Conservation (phyloP, 2,888 invertebrate species). For the Polydesmus complanatus region DNA sequence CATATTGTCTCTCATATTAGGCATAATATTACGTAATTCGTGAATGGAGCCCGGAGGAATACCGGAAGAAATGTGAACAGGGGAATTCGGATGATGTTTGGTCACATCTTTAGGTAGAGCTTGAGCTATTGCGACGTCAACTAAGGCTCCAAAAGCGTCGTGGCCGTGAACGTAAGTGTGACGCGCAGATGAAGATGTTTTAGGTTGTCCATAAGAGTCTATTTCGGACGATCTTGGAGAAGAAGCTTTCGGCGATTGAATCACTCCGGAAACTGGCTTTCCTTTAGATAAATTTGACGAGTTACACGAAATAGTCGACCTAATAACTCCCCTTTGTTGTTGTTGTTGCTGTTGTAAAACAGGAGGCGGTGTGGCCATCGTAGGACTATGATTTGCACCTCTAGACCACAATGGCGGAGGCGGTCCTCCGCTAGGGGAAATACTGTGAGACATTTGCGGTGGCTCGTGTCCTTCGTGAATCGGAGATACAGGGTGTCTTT, state of each 20-base stretch:
- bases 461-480: constrained; percentile 25
- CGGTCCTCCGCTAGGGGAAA: constrained; percentile 22
- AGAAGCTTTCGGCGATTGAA: constrained; percentile 24
- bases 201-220: constrained; percentile 12
- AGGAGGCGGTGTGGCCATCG: constrained; percentile 20
- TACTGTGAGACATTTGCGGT: constrained; percentile 22
- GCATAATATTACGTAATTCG: not conserved
- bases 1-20: not conserved
- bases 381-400: constrained; percentile 14
- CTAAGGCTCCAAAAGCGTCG: constrained; percentile 74
- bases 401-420: constrained; percentile 4
- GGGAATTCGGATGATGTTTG: constrained; percentile 2
- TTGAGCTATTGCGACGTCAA: constrained; percentile 82
- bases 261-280: constrained; percentile 11
- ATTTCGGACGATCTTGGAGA: constrained; percentile 21
- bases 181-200: constrained; percentile 20
- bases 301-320: constrained; percentile 29
- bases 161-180: constrained; percentile 34
- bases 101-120: constrained; percentile 48
- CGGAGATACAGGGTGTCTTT: constrained; percentile 14
- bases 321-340: constrained; percentile 57
- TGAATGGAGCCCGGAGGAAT: not conserved
- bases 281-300: not conserved
- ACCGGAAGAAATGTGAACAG: not conserved
- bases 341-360: constrained; percentile 27